Base-by-base conservation (phyloP, 2,797 vertebrate genomes). In the Clarias pachynema region DNA sequence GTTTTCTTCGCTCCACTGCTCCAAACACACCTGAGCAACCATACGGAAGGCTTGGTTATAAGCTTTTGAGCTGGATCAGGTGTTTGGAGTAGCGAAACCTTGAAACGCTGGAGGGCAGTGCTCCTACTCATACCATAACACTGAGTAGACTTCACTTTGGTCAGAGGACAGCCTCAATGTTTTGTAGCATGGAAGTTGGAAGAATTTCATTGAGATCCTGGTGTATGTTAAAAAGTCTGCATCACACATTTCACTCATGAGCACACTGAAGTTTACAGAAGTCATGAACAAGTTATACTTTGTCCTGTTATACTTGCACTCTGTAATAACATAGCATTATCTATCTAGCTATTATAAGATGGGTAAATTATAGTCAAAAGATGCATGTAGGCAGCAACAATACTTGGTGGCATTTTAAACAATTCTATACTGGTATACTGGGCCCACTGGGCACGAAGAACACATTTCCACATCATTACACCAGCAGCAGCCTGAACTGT, bases 61-160 rank as follows among this genome's bases (percentile, higher is more conserved):
- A 68, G 65, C 63, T 56, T 65, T 22, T 81, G 79, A 57, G 65
- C 63, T 66, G 79, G 44, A 81, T 81, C 63, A 81, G 63, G 63
- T 66, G 65, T 31, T 53, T 79, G n/a, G 63, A 56, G 29, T 31
- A 81, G 40, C 10, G 2, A 34, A 69, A 34, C 22, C 65, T 8
- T 34, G 16, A 69, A 81, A 81, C 62, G 31, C 62, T 56, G 16
- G n/a, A 81, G 79, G 63, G 26, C 26, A 68, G 44, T 34, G 44
- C 26, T 81, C 63, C 63, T 65, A 49, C 15, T 6, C 5, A 5
- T 40, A 40, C 2, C 3, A 26, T 79, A 20, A 79, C 29, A 18
- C 4, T 4, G 3, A 1, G 59, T 44, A 18, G n/a, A 56, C 18
- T 1, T 8, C 34, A 4, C 8, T 40, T 40, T n/a, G 12, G 24